Evolutionary conservation across 2,888 invertebrate species (phyloP).

Genomic region (Agrochola lota): DNA sequence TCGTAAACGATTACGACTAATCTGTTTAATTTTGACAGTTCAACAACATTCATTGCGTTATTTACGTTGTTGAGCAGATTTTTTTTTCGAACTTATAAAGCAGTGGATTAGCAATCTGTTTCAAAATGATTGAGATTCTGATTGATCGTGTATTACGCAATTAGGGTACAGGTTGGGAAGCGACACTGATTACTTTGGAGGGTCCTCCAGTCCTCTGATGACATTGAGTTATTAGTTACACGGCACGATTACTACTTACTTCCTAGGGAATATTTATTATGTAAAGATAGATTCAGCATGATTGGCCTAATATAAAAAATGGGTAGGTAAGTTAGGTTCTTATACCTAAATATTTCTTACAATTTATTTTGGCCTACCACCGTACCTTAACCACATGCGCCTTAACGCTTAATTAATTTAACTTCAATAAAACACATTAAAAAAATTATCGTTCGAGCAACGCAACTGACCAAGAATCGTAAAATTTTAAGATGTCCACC

Average conservation of each 20-base stretch:
- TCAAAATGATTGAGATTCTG: too few relatives aligned
- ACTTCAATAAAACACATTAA: background rate
- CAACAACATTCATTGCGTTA: too few relatives aligned
- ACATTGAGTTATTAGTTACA: too few relatives aligned
- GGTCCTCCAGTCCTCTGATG: background rate
- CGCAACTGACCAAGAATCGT: conserved; percentile 19
- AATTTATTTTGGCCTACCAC: background rate
- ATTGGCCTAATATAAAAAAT: too few relatives aligned
- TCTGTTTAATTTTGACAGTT: too few relatives aligned
- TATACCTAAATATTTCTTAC: background rate
- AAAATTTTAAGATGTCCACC: conserved; percentile 28
- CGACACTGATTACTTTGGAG: too few relatives aligned
- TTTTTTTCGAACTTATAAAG: too few relatives aligned
- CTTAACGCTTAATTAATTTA: conserved; percentile 4
- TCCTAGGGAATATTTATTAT: background rate
- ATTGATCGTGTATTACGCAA: too few relatives aligned
- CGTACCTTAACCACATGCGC: background rate
- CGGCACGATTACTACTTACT: background rate
- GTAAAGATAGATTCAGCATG: background rate
- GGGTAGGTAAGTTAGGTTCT: background rate
- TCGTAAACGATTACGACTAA: too few relatives aligned
- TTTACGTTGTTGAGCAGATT: too few relatives aligned
- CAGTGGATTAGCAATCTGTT: too few relatives aligned
- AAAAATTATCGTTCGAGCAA: background rate
- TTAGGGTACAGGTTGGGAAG: too few relatives aligned